Percentiles rank a stretch among this genome's conserved stretches.
Conservation (phyloP, 1,140 invertebrate species). For the Achatina immaculata region DNA sequence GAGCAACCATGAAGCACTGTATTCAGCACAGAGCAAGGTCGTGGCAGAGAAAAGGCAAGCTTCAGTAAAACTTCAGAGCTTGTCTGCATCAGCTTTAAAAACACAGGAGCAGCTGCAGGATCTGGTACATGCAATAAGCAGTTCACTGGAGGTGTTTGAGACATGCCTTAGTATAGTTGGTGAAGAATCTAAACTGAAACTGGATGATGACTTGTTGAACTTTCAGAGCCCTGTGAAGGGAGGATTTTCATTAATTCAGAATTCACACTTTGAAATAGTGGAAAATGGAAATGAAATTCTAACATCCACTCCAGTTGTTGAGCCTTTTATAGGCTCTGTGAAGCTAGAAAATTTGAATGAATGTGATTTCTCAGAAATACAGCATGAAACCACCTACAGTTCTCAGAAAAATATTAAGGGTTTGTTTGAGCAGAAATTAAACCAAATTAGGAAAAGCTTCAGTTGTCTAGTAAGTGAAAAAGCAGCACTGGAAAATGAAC, state of each 20-base stretch:
- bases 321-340: background rate
- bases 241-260: background rate
- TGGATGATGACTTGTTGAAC: too few relatives aligned
- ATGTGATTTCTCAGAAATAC: background rate
- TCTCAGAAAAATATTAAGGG: background rate
- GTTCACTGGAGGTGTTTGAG: constrained; percentile 8
- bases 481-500: constrained; percentile 48
- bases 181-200: constrained; percentile 4
- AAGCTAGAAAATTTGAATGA: background rate
- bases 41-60: background rate
- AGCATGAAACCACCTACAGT: background rate
- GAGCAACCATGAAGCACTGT: background rate
- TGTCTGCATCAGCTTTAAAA: background rate
- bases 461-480: constrained; percentile 38
- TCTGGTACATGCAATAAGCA: background rate
- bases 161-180: constrained; percentile 1
- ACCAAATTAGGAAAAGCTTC: constrained; percentile 2
- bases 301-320: constrained; percentile 7
- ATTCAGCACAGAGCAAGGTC: background rate
- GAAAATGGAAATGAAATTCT: background rate
- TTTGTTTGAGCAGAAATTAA: background rate
- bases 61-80: background rate
- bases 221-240: too few relatives aligned
- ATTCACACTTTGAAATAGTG: background rate
- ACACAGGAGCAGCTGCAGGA: background rate